A percentile compares a stretch with the other conserved stretches of the same genome.
Evolutionary conservation across 1,140 invertebrate species (phyloP).

Genomic region (Drosophila biarmipes): DNA sequence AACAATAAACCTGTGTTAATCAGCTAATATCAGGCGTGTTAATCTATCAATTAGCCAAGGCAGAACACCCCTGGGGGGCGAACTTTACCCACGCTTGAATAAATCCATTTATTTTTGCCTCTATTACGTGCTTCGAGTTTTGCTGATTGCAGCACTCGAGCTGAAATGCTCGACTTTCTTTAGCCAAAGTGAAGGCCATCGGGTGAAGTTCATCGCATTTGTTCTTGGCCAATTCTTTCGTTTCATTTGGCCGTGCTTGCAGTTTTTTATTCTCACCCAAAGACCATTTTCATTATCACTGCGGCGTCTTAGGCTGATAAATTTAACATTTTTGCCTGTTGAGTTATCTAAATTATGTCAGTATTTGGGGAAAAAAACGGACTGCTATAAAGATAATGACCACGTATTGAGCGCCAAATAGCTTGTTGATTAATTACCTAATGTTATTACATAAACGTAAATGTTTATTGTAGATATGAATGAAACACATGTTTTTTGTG

Average conservation of each 20-base stretch:
- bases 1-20: conserved; percentile 40
- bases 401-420: conserved; percentile 48
- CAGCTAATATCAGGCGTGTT: conserved; percentile 28
- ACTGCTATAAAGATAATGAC: conserved; percentile 64
- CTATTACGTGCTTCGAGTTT: conserved; percentile 9
- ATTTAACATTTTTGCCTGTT: conserved; percentile 28
- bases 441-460: conserved; percentile 32
- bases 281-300: conserved; percentile 50
- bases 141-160: conserved; percentile 51
- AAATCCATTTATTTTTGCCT: conserved; percentile 19
- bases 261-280: conserved; percentile 35
- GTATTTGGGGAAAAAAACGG: conserved; percentile 27
- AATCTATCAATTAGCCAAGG: conserved; percentile 44
- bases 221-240: conserved; percentile 46
- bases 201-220: conserved; percentile 58
- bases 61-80: conserved; percentile 20
- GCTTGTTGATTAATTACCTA: conserved; percentile 65
- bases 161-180: conserved; percentile 55
- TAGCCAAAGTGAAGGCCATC: conserved; percentile 43
- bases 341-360: conserved; percentile 67
- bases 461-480: background rate
- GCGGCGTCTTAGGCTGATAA: conserved; percentile 31
- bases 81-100: conserved; percentile 36
- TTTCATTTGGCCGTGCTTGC: conserved; percentile 28
- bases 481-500: background rate